Conservation (phyloP, 2,888 invertebrate genomes). For the Epistrophella euchroma region DNA sequence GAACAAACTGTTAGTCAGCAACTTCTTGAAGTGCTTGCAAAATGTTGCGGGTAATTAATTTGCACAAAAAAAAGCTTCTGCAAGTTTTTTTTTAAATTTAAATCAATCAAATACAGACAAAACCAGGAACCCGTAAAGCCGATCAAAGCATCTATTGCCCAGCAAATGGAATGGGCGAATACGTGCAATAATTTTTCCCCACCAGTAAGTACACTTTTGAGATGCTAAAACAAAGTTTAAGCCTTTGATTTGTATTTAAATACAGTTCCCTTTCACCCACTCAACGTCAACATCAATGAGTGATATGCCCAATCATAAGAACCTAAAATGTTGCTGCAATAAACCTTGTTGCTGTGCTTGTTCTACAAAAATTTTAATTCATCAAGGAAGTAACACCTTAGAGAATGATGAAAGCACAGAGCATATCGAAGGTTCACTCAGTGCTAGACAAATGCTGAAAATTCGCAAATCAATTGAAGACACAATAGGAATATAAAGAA, state of each 20-base stretch:
- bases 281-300: constrained; percentile 78
- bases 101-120: background rate
- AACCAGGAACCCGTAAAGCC: constrained; percentile 2
- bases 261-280: constrained; percentile 76
- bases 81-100: background rate
- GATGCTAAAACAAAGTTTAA: background rate
- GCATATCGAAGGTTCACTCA: constrained; percentile 20
- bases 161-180: constrained; percentile 79
- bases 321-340: constrained; percentile 16
- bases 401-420: constrained; percentile 67
- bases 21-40: constrained; percentile 47
- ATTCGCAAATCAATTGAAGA: constrained; percentile 56
- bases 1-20: constrained; percentile 30
- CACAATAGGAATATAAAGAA: constrained; percentile 45
- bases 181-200: constrained; percentile 57
- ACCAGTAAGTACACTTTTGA: constrained; percentile 67
- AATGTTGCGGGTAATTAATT: constrained; percentile 32
- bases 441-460: constrained; percentile 63
- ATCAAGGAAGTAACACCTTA: constrained; percentile 77
- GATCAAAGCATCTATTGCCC: constrained; percentile 74
- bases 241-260: background rate
- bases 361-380: constrained; percentile 23
- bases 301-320: constrained; percentile 54
- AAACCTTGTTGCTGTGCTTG: constrained; percentile 44
- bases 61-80: background rate